Evolutionary conservation across 2,113 vertebrate genomes (phyloP).

Genomic region (Macrotus californicus): DNA sequence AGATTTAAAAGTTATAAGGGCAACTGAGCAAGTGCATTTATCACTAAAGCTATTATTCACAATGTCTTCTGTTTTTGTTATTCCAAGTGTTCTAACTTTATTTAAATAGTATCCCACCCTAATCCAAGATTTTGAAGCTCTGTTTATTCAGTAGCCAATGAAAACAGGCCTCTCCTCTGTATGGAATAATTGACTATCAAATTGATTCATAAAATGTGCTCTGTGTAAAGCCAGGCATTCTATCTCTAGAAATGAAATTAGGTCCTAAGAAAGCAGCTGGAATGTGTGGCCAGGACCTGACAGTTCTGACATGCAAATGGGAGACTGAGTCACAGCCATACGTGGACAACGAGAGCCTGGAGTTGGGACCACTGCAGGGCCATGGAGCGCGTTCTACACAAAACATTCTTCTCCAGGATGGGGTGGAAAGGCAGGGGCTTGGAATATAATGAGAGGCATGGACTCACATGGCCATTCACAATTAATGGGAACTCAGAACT

Average conservation of each 20-base stretch:
- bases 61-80: neutral
- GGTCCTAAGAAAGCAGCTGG: neutral
- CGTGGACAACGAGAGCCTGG: neutral
- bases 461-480: neutral
- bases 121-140: neutral
- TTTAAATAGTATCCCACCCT: neutral
- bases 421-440: neutral
- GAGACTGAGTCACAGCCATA: neutral
- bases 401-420: neutral
- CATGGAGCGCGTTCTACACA: neutral
- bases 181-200: neutral
- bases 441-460: neutral
- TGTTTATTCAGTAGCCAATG: conserved; percentile 1
- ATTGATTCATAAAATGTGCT: neutral
- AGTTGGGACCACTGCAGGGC: neutral
- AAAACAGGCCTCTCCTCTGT: neutral
- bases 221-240: neutral
- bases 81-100: neutral
- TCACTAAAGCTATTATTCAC: neutral
- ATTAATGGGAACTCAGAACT: neutral
- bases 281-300: neutral
- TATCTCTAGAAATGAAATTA: neutral
- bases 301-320: neutral
- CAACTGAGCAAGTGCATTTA: neutral
- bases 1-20: conserved; percentile 4